Evolutionary conservation across 2,888 invertebrate species (phyloP).

Genomic region (Lissonota sp.): DNA sequence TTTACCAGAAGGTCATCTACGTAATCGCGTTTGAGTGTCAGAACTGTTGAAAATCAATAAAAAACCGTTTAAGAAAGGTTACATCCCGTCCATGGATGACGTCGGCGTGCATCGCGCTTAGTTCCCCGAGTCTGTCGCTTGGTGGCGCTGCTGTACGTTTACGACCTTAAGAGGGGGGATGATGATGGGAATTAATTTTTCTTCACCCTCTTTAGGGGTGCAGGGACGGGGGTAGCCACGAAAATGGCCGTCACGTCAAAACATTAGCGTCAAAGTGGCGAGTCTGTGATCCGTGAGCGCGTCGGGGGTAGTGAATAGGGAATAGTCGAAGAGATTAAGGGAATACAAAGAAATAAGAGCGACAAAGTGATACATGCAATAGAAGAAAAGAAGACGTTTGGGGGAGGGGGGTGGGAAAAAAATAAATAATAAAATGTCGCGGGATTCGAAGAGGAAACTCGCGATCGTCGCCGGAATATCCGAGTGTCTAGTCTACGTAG

Average conservation of each 20-base stretch:
- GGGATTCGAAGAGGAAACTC: slow-evolving; percentile 78
- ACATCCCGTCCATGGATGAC: slow-evolving; percentile 2
- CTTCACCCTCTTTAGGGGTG: slow-evolving; percentile 59
- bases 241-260: slow-evolving; percentile 81
- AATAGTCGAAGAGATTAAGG: background rate
- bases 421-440: slow-evolving; percentile 71
- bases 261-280: slow-evolving; percentile 72
- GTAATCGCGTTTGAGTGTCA: slow-evolving; percentile 69
- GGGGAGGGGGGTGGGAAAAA: slow-evolving; percentile 17
- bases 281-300: slow-evolving; percentile 69
- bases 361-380: background rate
- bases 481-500: slow-evolving; percentile 81
- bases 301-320: slow-evolving; percentile 31
- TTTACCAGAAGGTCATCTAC: no score
- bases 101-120: background rate
- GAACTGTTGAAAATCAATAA: slow-evolving; percentile 82
- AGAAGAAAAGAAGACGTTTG: slow-evolving; percentile 5
- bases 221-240: slow-evolving; percentile 71
- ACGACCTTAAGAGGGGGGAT: background rate
- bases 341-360: background rate
- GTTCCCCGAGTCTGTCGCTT: slow-evolving; percentile 3
- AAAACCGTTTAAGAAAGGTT: slow-evolving; percentile 19
- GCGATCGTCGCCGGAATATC: slow-evolving; percentile 81
- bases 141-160: slow-evolving; percentile 30
- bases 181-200: slow-evolving; percentile 35